These are phyloP conservation scores for Petrocephalus zakoni DNA, from an alignment of 2,113 vertebrate genomes.

Conservation along the genomic window DNA sequence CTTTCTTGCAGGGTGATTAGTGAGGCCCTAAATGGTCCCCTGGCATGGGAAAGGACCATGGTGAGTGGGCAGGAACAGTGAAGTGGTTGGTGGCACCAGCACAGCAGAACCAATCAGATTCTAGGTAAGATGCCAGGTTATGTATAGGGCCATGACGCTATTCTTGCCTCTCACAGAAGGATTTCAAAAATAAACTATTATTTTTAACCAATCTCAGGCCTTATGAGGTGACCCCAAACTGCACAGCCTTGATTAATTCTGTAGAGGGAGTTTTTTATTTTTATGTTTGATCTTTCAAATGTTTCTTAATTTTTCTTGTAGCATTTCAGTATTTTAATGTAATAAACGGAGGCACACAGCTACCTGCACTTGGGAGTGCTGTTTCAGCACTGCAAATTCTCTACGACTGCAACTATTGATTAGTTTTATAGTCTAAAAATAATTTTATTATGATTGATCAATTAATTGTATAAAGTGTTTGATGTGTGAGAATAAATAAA, in stretches of 20 bases:
- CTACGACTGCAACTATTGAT: background rate
- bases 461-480: background rate
- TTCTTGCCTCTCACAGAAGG: background rate
- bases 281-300: too few species aligned
- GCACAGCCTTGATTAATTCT: background rate
- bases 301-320: background rate
- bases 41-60: conserved; percentile 85
- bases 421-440: background rate
- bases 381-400: background rate
- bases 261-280: background rate
- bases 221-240: background rate
- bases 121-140: conserved; percentile 62
- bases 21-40: conserved; percentile 85
- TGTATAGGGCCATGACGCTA: background rate
- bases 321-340: background rate
- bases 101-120: conserved; percentile 77
- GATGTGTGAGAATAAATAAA: background rate
- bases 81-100: conserved; percentile 75
- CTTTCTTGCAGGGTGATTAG: conserved; percentile 76
- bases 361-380: too few species aligned
- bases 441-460: background rate
- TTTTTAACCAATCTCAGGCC: background rate
- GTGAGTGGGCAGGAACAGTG: conserved; percentile 89
- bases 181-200: background rate
- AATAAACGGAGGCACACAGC: background rate